Evolutionary conservation across 2,797 vertebrate genomes (phyloP).

Genomic region (Pangasius sanitwongsei): DNA sequence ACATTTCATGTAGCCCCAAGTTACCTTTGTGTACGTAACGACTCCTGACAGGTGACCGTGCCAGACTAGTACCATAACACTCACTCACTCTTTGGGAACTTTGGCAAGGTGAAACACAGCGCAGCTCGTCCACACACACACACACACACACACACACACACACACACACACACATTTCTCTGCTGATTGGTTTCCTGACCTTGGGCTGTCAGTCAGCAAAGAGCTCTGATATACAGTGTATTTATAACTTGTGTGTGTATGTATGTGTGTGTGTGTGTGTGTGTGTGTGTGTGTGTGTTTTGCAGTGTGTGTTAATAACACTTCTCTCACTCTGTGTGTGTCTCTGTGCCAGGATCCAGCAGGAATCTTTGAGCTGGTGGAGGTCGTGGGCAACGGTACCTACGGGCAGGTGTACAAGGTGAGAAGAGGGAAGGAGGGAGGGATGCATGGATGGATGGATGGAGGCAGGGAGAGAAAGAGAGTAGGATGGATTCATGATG

Average conservation of each 20-base stretch:
- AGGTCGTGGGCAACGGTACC: slow-evolving; percentile 93
- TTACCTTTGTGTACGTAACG: not conserved
- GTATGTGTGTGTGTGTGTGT: not conserved
- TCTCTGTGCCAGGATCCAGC: slow-evolving; percentile 84
- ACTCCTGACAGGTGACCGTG: not conserved
- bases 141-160: not conserved
- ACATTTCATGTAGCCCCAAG: not conserved
- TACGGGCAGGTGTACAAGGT: slow-evolving; percentile 96
- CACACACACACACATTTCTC: not conserved
- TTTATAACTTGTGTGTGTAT: slow-evolving; percentile 5
- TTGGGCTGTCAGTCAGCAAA: slow-evolving; percentile 1
- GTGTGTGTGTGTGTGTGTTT: not conserved
- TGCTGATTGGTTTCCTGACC: slow-evolving; percentile 24
- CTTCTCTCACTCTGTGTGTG: not conserved
- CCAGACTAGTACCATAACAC: not conserved
- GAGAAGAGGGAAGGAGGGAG: slow-evolving; percentile 55
- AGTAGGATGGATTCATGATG: not conserved
- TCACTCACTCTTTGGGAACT: not conserved
- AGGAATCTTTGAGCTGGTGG: slow-evolving; percentile 93
- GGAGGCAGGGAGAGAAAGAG: not conserved
- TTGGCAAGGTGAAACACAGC: slow-evolving; percentile 1
- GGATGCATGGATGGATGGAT: not conserved
- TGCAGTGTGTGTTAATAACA: not conserved
- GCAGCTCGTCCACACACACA: not conserved
- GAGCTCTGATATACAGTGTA: slow-evolving; percentile 2